phyloP scores from a whole-genome alignment of 2,113 vertebrate species.

The Coptodon bakossiorum region DNA sequence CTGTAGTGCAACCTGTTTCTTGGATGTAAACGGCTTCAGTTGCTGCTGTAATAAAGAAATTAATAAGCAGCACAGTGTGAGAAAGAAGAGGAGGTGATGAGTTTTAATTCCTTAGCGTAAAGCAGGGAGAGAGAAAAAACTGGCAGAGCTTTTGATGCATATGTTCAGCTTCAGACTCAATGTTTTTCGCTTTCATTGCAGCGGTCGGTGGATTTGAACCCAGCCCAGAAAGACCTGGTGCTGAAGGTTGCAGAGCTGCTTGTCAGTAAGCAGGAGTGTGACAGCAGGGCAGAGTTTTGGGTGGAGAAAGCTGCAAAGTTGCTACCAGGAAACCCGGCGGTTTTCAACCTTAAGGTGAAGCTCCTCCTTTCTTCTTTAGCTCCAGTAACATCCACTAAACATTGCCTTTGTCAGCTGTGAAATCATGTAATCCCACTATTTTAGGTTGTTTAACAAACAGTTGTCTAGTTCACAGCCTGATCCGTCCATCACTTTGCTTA shows the following conservation, averaged over 20 bases:
- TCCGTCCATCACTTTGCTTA: not conserved
- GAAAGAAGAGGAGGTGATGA: not conserved
- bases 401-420: not conserved
- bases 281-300: slow-evolving; percentile 94
- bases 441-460: not conserved
- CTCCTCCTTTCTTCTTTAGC: not conserved
- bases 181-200: slow-evolving; percentile 38
- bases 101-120: not conserved
- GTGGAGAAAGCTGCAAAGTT: slow-evolving; percentile 90
- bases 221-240: slow-evolving; percentile 90
- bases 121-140: not conserved
- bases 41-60: not conserved
- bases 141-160: not conserved
- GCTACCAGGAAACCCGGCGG: slow-evolving; percentile 80
- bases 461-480: not conserved
- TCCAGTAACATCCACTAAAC: not conserved
- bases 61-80: not conserved
- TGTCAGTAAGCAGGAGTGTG: slow-evolving; percentile 76
- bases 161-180: not conserved
- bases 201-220: slow-evolving; percentile 95
- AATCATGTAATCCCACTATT: not conserved
- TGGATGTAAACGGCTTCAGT: not conserved
- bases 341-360: slow-evolving; percentile 88
- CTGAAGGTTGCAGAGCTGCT: slow-evolving; percentile 94
- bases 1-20: not conserved